Evolutionary conservation across 2,113 vertebrate genomes (phyloP), one percentile per base, ranked within the genome.

Genomic region (Oxyura jamaicensis): DNA sequence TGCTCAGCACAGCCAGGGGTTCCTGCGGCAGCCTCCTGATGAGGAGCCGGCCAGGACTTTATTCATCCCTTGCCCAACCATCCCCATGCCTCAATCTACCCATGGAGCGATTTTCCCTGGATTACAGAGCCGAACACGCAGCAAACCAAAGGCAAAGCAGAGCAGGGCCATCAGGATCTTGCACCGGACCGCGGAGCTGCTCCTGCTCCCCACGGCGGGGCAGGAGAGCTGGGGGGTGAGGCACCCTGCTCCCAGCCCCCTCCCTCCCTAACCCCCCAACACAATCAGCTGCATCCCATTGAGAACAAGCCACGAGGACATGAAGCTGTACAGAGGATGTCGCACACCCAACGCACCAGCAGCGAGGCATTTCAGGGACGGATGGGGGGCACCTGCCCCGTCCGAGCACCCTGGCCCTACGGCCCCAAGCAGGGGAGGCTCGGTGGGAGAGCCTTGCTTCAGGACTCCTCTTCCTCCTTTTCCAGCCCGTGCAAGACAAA

Each of bases 241-340:
- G 35, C 31, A 33, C 10, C 33, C 31, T 12, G n/a, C 33, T 28
- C 72, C 42, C 77, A 55, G 52, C 52, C 15, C 19, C 53, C 3
- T 21, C 2, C 15, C 22, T 10, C 22, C 31, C 44, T 2, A 33
- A 67, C 28, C 19, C 18, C 42, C 3, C 16, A 1, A 19, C 33
- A 42, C 25, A 11, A 33, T 2, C 3, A 12, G 10, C 0, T 0
- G 2, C 53, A 3, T 8, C 79, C 68, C 48, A 1, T 11, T 1
- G 4, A 14, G 15, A 11, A 42, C 0, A 1, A 39, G 55, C 46
- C 1, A 3, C 0, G 12, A 10, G 66, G 58, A 25, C 3, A 5
- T 33, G 13, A 8, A 23, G 42, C 39, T 5, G 28, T 11, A 0
- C 0, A 1, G 53, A 39, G 8, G 48, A 35, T 13, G 59, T 59